Base-by-base conservation (phyloP, 1,140 invertebrate genomes). In the Idris sp. region DNA sequence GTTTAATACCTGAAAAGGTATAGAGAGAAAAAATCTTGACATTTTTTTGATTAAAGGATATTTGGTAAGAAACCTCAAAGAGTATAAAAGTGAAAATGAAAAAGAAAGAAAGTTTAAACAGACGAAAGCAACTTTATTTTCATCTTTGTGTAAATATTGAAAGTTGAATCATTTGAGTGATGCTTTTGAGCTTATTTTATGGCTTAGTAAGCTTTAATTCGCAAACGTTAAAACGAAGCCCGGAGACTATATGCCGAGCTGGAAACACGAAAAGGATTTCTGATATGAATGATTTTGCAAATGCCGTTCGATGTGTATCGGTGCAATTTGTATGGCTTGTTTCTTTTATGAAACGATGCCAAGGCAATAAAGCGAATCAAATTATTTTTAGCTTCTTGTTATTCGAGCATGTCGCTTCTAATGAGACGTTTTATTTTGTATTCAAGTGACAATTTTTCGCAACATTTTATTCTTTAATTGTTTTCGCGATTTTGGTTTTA, bases 281-380 rank as follows among this genome's bases (percentile, higher is more conserved):
- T 30, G 49, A 64, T 58, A 62, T 58, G 43, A 72, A 64, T 64
- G 49, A 67, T 68, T 74, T 68, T 28, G 54, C 40, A 44, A 35
- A 53, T 69, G 51, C 44, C 49, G 51, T 69, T 75, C 51, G 40
- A 74, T 58, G 38, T 68, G 41, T 64, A 75, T 59, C 64, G 28
- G 43, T 26, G 51, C 44, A 69, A 75, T 58, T 75, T 69, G 58
- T 69, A 75, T 61, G 54, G 65, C 73, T 76, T 72, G 56, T 76
- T 76, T 71, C 59, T 76, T 67, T 65, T 51, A 59, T 67, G 61
- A 71, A 71, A 67, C 58, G 65, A 76, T 76, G 74, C 65, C 74
- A 76, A 76, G 74, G 74, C 74, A 67, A 76, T 67, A 71, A 67
- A 35, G 41, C 65, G 73, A 71, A 58, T 71, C 30, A 65, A 59